These are phyloP conservation scores for Ichneumoninae sp. DNA, from an alignment of 2,888 invertebrate genomes.

Conservation along the genomic window DNA sequence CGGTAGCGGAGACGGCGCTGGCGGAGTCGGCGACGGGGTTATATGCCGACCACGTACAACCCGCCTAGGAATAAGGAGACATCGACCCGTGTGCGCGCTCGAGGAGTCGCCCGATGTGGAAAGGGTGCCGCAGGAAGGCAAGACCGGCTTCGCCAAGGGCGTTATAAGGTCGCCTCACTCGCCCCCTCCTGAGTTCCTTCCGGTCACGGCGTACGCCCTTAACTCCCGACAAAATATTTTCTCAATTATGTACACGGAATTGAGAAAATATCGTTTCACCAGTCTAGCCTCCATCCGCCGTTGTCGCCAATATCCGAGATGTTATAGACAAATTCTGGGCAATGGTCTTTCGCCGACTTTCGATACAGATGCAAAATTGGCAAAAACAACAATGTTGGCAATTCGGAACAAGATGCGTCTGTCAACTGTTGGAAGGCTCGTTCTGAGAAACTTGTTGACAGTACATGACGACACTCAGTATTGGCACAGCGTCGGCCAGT, in stretches of 20 bases:
- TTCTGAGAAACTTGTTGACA: too few species aligned
- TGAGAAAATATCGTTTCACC: background rate
- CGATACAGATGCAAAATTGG: too few species aligned
- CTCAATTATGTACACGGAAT: background rate
- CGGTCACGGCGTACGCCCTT: conserved; percentile 21
- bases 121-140: conserved; percentile 33
- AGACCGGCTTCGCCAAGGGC: conserved; percentile 48
- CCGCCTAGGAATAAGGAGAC: conserved; percentile 64
- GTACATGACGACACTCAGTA: too few species aligned
- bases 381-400: too few species aligned
- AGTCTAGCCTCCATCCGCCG: too few species aligned
- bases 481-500: too few species aligned
- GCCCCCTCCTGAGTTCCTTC: conserved; percentile 29
- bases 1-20: conserved; percentile 53
- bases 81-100: conserved; percentile 63
- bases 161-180: conserved; percentile 47
- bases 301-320: too few species aligned
- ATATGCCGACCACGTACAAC: conserved; percentile 64
- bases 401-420: too few species aligned
- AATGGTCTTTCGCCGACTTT: too few species aligned
- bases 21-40: conserved; percentile 50
- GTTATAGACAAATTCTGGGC: too few species aligned
- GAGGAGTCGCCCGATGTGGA: conserved; percentile 27
- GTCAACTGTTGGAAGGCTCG: too few species aligned
- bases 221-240: conserved; percentile 21